These are phyloP conservation scores for Aplodontia rufa DNA, from an alignment of 2,113 vertebrate genomes.

Conservation along the genomic window DNA sequence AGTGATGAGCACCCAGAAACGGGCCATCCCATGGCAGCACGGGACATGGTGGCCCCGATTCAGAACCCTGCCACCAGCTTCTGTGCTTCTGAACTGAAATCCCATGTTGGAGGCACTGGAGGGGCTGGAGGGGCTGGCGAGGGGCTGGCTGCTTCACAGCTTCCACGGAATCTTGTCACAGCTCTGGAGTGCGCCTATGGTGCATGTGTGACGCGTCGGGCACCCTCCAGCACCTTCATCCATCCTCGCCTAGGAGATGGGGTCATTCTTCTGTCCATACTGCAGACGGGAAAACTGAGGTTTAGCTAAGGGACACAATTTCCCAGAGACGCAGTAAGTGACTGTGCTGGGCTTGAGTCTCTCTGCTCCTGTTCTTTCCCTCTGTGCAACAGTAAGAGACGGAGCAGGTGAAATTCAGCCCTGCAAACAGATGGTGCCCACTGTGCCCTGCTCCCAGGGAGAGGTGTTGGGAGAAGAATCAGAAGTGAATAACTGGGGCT, in stretches of 20 bases:
- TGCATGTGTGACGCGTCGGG: rapidly evolving
- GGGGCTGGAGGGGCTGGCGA: too few relatives aligned
- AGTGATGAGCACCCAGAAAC: too few relatives aligned
- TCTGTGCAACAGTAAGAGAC: background rate
- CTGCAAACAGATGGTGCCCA: background rate
- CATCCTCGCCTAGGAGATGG: background rate
- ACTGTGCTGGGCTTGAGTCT: background rate
- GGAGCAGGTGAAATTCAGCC: rapidly evolving
- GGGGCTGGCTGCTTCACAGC: background rate
- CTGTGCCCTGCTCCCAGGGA: rapidly evolving
- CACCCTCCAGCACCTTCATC: rapidly evolving
- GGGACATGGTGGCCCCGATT: too few relatives aligned
- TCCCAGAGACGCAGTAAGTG: background rate
- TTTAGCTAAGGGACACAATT: background rate
- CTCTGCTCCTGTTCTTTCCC: background rate
- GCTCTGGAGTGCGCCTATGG: rapidly evolving
- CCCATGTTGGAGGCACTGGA: background rate
- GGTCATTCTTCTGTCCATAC: background rate
- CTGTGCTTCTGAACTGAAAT: background rate
- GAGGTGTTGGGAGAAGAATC: background rate
- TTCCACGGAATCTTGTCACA: rapidly evolving
- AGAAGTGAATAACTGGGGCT: background rate
- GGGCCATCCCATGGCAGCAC: background rate
- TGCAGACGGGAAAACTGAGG: background rate
- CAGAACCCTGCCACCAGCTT: background rate